Percentiles rank a stretch among this genome's conserved stretches.
phyloP scores from a whole-genome alignment of 2,888 invertebrate genomes.

The Drosophila villosipedis region DNA sequence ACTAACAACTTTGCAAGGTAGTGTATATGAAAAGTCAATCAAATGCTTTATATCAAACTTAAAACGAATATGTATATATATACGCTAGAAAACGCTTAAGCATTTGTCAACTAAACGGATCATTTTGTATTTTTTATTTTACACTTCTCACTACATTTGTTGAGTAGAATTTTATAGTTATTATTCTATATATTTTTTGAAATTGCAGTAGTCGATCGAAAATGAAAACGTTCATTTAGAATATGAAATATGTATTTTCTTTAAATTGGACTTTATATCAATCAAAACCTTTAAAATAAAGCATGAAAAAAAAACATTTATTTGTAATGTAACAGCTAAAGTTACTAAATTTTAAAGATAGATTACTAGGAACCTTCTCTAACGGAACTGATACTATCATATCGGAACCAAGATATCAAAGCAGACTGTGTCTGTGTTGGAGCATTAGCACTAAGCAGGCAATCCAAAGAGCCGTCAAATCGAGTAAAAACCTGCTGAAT shows the following conservation, averaged over 20 bases:
- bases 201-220: conserved; percentile 2
- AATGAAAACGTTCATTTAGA: not conserved
- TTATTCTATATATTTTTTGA: not conserved
- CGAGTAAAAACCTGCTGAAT: not conserved
- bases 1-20: conserved; percentile 85
- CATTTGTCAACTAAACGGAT: not conserved
- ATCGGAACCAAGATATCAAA: not conserved
- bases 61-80: not conserved
- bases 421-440: not conserved
- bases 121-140: not conserved
- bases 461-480: not conserved
- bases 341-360: not conserved
- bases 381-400: too few species aligned
- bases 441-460: not conserved
- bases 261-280: not conserved
- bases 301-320: not conserved
- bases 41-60: conserved; percentile 61
- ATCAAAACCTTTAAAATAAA: not conserved
- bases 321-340: not conserved
- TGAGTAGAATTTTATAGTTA: not conserved
- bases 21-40: conserved; percentile 83
- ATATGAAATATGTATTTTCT: not conserved
- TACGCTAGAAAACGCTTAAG: conserved; percentile 30
- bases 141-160: not conserved
- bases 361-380: not conserved